A percentile compares a stretch with the other conserved stretches of the same genome.
phyloP scores from a whole-genome alignment of 1,140 invertebrate genomes.

The Nymphalis io region DNA sequence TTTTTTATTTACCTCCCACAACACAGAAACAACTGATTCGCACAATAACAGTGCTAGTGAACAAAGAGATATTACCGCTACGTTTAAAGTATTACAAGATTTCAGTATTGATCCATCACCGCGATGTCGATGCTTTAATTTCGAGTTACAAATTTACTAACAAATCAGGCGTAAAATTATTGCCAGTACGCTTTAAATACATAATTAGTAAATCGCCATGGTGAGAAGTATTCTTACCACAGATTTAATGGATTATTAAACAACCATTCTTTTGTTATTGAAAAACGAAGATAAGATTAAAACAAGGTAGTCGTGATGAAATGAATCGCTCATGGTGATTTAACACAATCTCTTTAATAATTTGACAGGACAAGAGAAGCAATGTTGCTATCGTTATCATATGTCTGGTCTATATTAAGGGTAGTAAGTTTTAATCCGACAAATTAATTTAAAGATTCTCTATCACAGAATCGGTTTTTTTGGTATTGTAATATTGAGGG shows the following conservation, averaged over 20 bases:
- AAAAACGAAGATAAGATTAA: background rate
- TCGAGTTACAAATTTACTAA: slow-evolving; percentile 9
- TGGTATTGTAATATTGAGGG: no score
- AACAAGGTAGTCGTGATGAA: background rate
- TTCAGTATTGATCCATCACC: slow-evolving; percentile 2
- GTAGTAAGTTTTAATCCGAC: no score
- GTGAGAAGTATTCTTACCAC: slow-evolving; percentile 6
- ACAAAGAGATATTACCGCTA: background rate
- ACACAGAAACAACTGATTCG: no score
- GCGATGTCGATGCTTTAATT: slow-evolving; percentile 2
- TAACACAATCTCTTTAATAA: no score
- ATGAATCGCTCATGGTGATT: background rate
- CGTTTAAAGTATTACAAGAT: slow-evolving; percentile 11
- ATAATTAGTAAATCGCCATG: slow-evolving; percentile 16
- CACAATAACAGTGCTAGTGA: no score
- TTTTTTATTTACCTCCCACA: no score
- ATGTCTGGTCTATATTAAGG: no score
- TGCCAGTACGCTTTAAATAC: slow-evolving; percentile 8
- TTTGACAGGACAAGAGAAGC: no score
- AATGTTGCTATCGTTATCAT: no score
- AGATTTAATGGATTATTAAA: slow-evolving; percentile 26
- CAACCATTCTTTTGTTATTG: slow-evolving; percentile 14
- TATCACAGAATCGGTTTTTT: no score
- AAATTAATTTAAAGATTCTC: no score
- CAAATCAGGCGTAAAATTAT: slow-evolving; percentile 22